phyloP scores from a whole-genome alignment of 2,113 vertebrate genomes.

The Emberiza fucata region DNA sequence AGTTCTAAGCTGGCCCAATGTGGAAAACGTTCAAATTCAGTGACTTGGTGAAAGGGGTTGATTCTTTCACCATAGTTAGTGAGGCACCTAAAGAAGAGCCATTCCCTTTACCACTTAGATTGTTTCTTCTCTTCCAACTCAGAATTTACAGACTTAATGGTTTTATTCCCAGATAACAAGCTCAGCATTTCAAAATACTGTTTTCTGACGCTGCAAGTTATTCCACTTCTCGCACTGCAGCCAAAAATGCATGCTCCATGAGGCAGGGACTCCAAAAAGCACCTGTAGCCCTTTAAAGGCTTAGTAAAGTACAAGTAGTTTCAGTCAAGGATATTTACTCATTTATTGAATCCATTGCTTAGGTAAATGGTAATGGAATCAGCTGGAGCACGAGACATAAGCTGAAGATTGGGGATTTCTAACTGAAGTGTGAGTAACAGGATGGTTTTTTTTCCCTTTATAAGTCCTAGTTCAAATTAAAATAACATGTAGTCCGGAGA shows the following conservation, averaged over 20 bases:
- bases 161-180: not conserved
- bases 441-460: not conserved
- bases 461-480: not conserved
- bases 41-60: not conserved
- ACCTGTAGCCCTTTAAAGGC: conserved; percentile 1
- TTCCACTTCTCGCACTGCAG: not conserved
- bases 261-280: not conserved
- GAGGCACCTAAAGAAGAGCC: not conserved
- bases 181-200: not conserved
- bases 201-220: not conserved
- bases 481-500: not conserved
- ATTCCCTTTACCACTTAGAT: not conserved
- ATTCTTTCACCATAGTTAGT: not conserved
- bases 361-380: not conserved
- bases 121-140: not conserved
- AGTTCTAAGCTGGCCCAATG: not conserved
- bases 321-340: not conserved
- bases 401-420: not conserved
- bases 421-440: not conserved
- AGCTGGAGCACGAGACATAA: not conserved
- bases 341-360: not conserved
- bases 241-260: not conserved
- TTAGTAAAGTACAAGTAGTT: not conserved
- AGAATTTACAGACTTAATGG: not conserved
- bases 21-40: not conserved